phyloP scores from a whole-genome alignment of 2,888 invertebrate genomes.

The Listrodromus nycthemerus region DNA sequence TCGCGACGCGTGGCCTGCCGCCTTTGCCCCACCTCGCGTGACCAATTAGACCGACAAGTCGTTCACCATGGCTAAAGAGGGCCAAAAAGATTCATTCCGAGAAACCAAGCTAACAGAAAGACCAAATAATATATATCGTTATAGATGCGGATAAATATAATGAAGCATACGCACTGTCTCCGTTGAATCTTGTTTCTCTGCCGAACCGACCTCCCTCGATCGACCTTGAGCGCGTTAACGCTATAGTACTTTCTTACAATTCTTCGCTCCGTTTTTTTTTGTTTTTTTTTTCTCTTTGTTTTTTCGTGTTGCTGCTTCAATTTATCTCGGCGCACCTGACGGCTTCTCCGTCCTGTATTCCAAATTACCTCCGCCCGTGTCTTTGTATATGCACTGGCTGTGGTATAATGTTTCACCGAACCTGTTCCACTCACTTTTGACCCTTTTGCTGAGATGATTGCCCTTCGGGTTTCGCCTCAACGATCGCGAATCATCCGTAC shows the following conservation, averaged over 20 bases:
- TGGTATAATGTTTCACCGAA: constrained; percentile 1
- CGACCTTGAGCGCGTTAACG: constrained; percentile 11
- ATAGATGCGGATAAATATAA: neutral
- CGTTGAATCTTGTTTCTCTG: neutral
- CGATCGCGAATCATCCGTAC: neutral
- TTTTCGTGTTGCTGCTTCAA: constrained; percentile 15
- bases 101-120: neutral
- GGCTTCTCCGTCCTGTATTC: neutral
- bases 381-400: neutral
- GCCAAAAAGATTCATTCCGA: constrained; percentile 28
- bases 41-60: constrained; percentile 56
- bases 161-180: neutral
- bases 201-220: neutral
- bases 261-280: neutral
- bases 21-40: neutral
- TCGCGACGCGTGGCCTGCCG: constrained; percentile 4
- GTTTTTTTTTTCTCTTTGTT: neutral
- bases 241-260: constrained; percentile 8
- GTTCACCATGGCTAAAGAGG: constrained; percentile 36
- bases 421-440: constrained; percentile 23
- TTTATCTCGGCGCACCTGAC: constrained; percentile 12
- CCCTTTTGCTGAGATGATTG: constrained; percentile 38
- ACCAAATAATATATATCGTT: neutral
- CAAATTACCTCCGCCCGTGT: neutral
- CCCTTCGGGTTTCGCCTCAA: constrained; percentile 35